phyloP scores from a whole-genome alignment of 2,888 invertebrate genomes.

The Tholera decimalis region DNA sequence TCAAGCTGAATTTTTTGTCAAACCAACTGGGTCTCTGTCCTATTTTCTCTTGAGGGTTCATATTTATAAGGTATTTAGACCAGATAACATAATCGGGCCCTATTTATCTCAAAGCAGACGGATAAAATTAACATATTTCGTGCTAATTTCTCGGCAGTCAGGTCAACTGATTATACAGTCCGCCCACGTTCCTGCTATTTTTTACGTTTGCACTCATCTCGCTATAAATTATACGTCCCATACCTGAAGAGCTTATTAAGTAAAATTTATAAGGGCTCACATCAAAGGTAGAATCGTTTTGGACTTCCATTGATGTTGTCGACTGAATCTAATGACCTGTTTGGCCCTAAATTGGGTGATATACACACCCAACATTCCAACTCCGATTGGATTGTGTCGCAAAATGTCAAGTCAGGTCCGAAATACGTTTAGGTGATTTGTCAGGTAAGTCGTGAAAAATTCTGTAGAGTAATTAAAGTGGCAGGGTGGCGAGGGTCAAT shows the following conservation, averaged over 20 bases:
- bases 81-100: constrained; percentile 56
- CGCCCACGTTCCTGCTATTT: constrained; percentile 62
- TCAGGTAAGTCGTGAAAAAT: constrained; percentile 18
- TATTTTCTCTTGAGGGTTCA: constrained; percentile 29
- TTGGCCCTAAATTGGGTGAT: constrained; percentile 61
- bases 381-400: constrained; percentile 38
- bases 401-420: constrained; percentile 52
- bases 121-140: constrained; percentile 66
- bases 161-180: constrained; percentile 62
- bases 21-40: constrained; percentile 20
- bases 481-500: constrained; percentile 20
- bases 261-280: constrained; percentile 64
- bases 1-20: constrained; percentile 29
- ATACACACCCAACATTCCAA: constrained; percentile 40
- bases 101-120: constrained; percentile 55
- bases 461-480: constrained; percentile 37
- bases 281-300: constrained; percentile 66
- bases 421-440: constrained; percentile 50
- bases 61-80: constrained; percentile 48
- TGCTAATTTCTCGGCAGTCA: constrained; percentile 58
- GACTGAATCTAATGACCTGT: constrained; percentile 59
- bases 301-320: constrained; percentile 55
- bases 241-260: constrained; percentile 69
- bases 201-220: constrained; percentile 64
- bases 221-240: constrained; percentile 67